Conservation (phyloP, 1,140 invertebrate genomes). For the Cydia fagiglandana region DNA sequence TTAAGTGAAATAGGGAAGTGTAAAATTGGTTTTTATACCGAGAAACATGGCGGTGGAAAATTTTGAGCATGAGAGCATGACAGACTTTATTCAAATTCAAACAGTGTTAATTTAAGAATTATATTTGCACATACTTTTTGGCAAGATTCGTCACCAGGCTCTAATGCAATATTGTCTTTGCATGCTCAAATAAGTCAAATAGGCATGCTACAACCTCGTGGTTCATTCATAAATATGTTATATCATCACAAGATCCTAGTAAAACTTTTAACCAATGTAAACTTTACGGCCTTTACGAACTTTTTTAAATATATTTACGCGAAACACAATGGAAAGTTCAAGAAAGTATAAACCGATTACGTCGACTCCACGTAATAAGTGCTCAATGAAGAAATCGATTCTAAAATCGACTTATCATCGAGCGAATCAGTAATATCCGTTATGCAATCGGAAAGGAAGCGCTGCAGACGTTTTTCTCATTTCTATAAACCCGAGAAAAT, state of each 20-base stretch:
- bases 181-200: background rate
- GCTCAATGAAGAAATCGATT: slow-evolving; percentile 29
- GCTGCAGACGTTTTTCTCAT: background rate
- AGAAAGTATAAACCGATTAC: slow-evolving; percentile 16
- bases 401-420: slow-evolving; percentile 29
- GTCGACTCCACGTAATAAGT: slow-evolving; percentile 22
- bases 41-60: background rate
- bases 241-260: too few relatives aligned
- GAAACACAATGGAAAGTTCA: slow-evolving; percentile 24
- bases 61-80: background rate
- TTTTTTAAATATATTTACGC: background rate
- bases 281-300: too few relatives aligned
- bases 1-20: background rate
- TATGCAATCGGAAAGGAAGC: background rate
- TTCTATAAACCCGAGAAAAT: background rate
- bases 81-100: background rate
- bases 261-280: background rate
- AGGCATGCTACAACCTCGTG: background rate
- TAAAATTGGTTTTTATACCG: background rate
- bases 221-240: too few relatives aligned
- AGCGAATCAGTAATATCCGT: slow-evolving; percentile 14
- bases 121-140: background rate
- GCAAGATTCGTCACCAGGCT: background rate
- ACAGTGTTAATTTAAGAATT: slow-evolving; percentile 1
- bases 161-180: background rate